phyloP scores from a whole-genome alignment of 2,113 vertebrate species.

The Brachyhypopomus gauderio region DNA sequence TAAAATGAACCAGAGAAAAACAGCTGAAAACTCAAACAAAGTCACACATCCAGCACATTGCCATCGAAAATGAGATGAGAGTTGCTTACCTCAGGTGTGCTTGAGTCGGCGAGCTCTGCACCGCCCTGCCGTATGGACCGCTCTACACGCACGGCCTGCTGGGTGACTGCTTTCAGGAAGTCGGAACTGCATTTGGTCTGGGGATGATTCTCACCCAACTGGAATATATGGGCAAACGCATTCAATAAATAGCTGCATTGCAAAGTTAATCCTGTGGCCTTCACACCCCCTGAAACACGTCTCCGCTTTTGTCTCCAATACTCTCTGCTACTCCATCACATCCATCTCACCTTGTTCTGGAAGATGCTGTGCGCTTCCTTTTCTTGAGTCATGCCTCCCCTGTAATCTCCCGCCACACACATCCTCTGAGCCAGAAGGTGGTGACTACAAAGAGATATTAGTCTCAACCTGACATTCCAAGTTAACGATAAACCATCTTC shows the following conservation, averaged over 20 bases:
- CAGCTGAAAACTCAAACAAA: background rate
- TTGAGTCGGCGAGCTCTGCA: conserved; percentile 64
- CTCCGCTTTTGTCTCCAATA: too few species aligned
- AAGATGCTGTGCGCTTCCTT: conserved; percentile 77
- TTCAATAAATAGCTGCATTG: background rate
- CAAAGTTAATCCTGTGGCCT: too few species aligned
- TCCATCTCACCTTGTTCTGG: conserved; percentile 69
- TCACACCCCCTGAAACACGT: too few species aligned
- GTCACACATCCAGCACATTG: background rate
- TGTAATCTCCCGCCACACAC: conserved; percentile 77
- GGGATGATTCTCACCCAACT: conserved; percentile 79
- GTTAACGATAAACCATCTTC: background rate
- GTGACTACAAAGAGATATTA: conserved; percentile 64
- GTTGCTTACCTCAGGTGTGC: conserved; percentile 70
- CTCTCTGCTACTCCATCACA: background rate
- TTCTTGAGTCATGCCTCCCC: conserved; percentile 78
- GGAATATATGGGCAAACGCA: conserved; percentile 13
- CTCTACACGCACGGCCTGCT: conserved; percentile 81
- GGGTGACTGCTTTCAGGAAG: conserved; percentile 76
- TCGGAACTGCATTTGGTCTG: conserved; percentile 76
- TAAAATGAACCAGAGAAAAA: conserved; percentile 35
- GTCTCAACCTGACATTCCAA: background rate
- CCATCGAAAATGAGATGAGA: background rate
- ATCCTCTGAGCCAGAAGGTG: conserved; percentile 78
- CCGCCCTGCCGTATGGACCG: conserved; percentile 78